phyloP scores from a whole-genome alignment of 2,888 invertebrate species.

The Trissoscelio sp. region DNA sequence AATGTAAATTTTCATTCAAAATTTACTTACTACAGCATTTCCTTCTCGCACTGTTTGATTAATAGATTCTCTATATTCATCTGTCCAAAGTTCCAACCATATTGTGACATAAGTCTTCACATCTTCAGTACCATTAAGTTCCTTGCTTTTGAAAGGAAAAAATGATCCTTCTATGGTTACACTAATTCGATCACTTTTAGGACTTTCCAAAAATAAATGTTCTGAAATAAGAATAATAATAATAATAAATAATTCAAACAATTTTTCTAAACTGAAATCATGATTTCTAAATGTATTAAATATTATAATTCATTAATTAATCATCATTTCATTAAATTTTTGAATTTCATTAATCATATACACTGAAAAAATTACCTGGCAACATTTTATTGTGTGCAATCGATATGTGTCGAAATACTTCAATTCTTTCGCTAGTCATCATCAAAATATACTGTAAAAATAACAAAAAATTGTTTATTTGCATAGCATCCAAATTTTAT shows the following conservation, averaged over 20 bases:
- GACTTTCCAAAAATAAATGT: slow-evolving; percentile 73
- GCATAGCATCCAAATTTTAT: too few relatives aligned
- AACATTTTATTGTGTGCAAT: slow-evolving; percentile 82
- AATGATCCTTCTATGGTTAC: slow-evolving; percentile 86
- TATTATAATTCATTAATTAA: too few relatives aligned
- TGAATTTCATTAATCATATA: too few relatives aligned
- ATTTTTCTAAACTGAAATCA: too few relatives aligned
- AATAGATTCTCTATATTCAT: neutral
- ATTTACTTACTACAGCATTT: too few relatives aligned
- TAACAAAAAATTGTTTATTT: neutral
- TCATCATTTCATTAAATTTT: too few relatives aligned
- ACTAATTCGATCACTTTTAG: slow-evolving; percentile 84
- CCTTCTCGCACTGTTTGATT: too few relatives aligned
- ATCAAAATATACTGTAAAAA: slow-evolving; percentile 85
- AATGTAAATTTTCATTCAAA: too few relatives aligned
- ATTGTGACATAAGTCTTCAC: slow-evolving; percentile 82
- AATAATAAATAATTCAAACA: too few relatives aligned
- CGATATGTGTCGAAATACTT: slow-evolving; percentile 86
- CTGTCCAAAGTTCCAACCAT: slow-evolving; percentile 83
- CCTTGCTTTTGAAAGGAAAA: slow-evolving; percentile 83
- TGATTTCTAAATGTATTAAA: too few relatives aligned
- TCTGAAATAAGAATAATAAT: slow-evolving; percentile 52
- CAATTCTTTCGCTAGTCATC: slow-evolving; percentile 87
- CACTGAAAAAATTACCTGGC: neutral
- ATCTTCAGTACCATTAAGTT: slow-evolving; percentile 82